A percentile compares a stretch with the other conserved stretches of the same genome.
Conservation (phyloP, 1,140 invertebrate species). For the Drosophila nikananu region DNA sequence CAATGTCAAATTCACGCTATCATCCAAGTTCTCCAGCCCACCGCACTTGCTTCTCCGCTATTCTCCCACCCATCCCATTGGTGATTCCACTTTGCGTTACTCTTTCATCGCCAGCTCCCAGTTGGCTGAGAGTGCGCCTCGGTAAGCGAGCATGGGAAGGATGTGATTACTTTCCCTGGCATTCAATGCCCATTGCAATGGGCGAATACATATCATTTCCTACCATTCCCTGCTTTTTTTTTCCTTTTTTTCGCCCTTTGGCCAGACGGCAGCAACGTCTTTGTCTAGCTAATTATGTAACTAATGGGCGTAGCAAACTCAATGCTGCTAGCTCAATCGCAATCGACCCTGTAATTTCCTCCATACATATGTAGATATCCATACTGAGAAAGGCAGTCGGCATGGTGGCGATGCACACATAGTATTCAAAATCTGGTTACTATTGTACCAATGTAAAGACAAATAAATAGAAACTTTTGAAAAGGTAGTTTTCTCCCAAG, state of each 20-base stretch:
- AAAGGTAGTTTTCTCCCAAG: too few relatives aligned
- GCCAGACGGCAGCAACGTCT: too few relatives aligned
- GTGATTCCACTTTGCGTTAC: conserved; percentile 24
- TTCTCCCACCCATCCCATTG: conserved; percentile 11
- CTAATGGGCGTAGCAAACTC: conserved; percentile 24
- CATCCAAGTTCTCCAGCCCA: conserved; percentile 10
- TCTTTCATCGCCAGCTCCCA: conserved; percentile 31
- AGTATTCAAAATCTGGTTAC: neutral
- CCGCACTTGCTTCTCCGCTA: neutral
- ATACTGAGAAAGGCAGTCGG: neutral
- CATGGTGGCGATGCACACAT: neutral
- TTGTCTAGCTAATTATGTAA: conserved; percentile 33
- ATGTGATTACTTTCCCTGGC: conserved; percentile 54
- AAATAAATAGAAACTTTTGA: too few relatives aligned
- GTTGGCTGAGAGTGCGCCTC: conserved; percentile 33
- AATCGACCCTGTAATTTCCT: conserved; percentile 34
- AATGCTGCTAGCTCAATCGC: conserved; percentile 33
- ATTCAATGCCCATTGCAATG: too few relatives aligned
- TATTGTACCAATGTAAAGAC: neutral
- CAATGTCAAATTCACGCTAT: conserved; percentile 60
- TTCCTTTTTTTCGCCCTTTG: neutral
- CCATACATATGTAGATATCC: conserved; percentile 15
- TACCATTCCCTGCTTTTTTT: conserved; percentile 3
- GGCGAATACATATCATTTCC: conserved; percentile 49
- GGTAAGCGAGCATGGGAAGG: conserved; percentile 45